Evolutionary conservation across 2,113 vertebrate species (phyloP).

Genomic region (Hippocampus abdominalis): DNA sequence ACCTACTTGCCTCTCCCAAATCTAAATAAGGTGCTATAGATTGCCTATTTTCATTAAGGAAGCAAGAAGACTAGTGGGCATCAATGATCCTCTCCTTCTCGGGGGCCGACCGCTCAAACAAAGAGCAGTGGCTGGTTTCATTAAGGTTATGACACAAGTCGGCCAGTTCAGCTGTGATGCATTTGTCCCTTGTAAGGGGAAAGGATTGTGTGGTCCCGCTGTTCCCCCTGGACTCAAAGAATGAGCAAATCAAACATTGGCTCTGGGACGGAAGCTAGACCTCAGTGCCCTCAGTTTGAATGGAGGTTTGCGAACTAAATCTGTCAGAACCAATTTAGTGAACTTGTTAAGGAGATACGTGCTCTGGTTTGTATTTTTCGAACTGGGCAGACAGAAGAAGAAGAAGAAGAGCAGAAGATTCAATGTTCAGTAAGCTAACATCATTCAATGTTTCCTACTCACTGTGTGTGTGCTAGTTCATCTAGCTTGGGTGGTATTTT

Average conservation of each 20-base stretch:
- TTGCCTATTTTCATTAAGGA: conserved; percentile 33
- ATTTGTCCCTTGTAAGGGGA: conserved; percentile 58
- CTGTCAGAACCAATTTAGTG: conserved; percentile 57
- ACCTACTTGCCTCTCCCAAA: conserved; percentile 42
- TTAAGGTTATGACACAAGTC: conserved; percentile 64
- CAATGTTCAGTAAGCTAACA: conserved; percentile 21
- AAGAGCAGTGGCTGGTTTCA: conserved; percentile 41
- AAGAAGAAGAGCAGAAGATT: conserved; percentile 19
- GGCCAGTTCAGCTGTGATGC: conserved; percentile 32
- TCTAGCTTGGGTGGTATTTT: conserved; percentile 13
- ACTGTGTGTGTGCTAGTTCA: conserved; percentile 6
- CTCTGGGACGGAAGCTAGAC: conserved; percentile 51
- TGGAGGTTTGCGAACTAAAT: conserved; percentile 38
- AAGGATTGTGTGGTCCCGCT: conserved; percentile 58
- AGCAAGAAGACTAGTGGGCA: conserved; percentile 30
- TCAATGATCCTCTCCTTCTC: conserved; percentile 35
- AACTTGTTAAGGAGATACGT: conserved; percentile 25
- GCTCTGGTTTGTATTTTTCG: conserved; percentile 20
- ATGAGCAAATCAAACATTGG: conserved; percentile 46
- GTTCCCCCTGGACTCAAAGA: conserved; percentile 45
- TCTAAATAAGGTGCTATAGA: conserved; percentile 52
- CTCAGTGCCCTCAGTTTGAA: conserved; percentile 39
- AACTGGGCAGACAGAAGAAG: conserved; percentile 11
- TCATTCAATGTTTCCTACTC: conserved; percentile 22
- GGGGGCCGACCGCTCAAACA: conserved; percentile 36